Base-by-base conservation (phyloP, 1,140 invertebrate genomes). In the Conus ventricosus region DNA sequence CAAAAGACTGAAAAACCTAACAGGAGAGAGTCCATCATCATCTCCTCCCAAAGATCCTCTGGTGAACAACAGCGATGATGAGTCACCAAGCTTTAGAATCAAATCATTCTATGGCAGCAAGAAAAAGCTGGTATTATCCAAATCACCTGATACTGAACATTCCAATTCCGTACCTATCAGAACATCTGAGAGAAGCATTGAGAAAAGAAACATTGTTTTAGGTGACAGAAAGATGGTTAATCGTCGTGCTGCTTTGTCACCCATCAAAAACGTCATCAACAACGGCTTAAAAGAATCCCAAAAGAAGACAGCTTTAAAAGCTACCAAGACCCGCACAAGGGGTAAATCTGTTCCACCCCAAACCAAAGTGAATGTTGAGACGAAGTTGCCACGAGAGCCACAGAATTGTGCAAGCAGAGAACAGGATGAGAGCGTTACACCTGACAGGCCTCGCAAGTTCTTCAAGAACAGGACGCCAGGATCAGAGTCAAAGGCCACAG, bases 31-130 rank as follows among this genome's bases (percentile, higher is more conserved):
- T 63, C 83, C 87, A 63, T n/a, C 53, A 13, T 90, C 89, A 23
- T 90, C 89, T 54, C 89, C 89, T 20, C 20, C 55, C 4, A 90
- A 90, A 82, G 88, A 78, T 51, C 86, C 84, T 7, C 78, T 89
- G 20, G 53, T 87, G 8, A 27, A 80, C 75, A 78, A 55, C 51
- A 83, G 71, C 82, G 71, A 63, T 13, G 88, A 84, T n/a, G 81
- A 89, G 53, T 39, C 84, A 39, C 84, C 88, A 27, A 11, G 83
- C 60, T 88, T 89, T 63, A 63, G 76, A 71, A 63, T 87, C 17
- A 89, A 63, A 53, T 89, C 81, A n/a, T 91, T 91, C 55, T 91
- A 91, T 57, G 84, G 88, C 27, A 39, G 63, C 23, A 88, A 25
- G n/a, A 88, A 88, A 27, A 88, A 39, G 39, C 17, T 84, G 53